Evolutionary conservation across 2,888 invertebrate species (phyloP).

Genomic region (Andrena trimmerana): DNA sequence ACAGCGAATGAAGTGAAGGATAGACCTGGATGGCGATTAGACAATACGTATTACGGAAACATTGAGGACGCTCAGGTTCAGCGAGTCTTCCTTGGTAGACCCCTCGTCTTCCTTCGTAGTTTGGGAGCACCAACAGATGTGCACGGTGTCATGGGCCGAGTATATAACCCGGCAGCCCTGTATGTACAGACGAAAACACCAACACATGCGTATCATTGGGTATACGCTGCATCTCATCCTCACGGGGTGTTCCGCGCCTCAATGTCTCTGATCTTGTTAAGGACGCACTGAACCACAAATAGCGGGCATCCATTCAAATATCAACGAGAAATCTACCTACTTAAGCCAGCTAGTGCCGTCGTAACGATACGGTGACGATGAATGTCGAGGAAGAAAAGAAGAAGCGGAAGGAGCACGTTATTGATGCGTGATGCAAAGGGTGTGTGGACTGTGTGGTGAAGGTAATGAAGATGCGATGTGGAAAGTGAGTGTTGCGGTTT

Average conservation of each 20-base stretch:
- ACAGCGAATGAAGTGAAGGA: constrained; percentile 55
- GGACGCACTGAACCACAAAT: constrained; percentile 83
- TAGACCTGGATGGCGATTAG: constrained; percentile 78
- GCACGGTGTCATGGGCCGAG: constrained; percentile 65
- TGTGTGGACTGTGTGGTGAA: not conserved
- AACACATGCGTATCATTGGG: constrained; percentile 37
- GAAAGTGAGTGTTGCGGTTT: no score
- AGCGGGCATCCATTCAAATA: constrained; percentile 83
- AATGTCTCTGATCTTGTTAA: constrained; percentile 83
- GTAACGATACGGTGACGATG: constrained; percentile 2
- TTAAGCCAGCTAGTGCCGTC: constrained; percentile 67
- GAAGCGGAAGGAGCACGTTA: not conserved
- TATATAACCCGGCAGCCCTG: constrained; percentile 20
- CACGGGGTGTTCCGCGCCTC: constrained; percentile 70
- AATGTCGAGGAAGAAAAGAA: not conserved
- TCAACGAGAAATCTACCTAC: constrained; percentile 79
- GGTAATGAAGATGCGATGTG: not conserved
- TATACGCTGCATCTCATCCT: constrained; percentile 72
- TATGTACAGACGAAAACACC: constrained; percentile 34
- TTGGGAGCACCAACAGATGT: constrained; percentile 83
- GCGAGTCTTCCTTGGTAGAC: constrained; percentile 58
- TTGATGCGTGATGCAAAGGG: not conserved
- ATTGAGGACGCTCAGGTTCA: constrained; percentile 72
- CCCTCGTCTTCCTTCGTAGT: constrained; percentile 64
- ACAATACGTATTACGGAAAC: constrained; percentile 78